phyloP scores from a whole-genome alignment of 2,113 vertebrate species.

The Prolemur simus region DNA sequence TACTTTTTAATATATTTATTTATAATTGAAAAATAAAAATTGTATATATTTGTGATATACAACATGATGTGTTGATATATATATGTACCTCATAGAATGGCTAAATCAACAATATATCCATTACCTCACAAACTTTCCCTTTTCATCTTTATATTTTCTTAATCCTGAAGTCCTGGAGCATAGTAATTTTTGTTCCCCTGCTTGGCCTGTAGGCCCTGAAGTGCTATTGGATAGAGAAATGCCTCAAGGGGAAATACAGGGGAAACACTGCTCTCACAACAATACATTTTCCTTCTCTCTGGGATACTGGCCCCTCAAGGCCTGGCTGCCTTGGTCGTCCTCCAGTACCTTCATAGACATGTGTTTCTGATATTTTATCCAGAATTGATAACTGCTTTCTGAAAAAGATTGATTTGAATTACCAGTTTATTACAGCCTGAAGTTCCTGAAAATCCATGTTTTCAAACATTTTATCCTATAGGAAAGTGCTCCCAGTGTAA shows the following conservation, averaged over 20 bases:
- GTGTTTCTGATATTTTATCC: neutral
- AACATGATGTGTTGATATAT: neutral
- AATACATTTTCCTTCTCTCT: neutral
- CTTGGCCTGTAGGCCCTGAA: neutral
- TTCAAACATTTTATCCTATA: slow-evolving; percentile 1
- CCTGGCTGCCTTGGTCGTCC: neutral
- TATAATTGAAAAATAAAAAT: neutral
- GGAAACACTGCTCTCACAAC: neutral
- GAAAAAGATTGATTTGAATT: neutral
- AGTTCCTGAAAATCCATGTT: neutral
- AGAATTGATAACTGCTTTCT: neutral
- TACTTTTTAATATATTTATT: neutral
- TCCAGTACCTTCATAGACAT: neutral
- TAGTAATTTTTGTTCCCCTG: neutral
- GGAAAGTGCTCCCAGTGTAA: neutral
- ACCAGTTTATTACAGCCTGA: neutral
- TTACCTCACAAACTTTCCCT: neutral
- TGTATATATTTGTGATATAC: neutral
- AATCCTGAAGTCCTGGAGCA: neutral
- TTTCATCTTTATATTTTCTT: neutral
- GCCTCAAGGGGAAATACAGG: neutral
- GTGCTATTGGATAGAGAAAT: neutral
- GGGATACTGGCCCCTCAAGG: neutral
- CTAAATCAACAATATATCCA: neutral
- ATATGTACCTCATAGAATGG: neutral